phyloP scores from a whole-genome alignment of 2,888 invertebrate species.

The Lepidocyrtinus sp. region DNA sequence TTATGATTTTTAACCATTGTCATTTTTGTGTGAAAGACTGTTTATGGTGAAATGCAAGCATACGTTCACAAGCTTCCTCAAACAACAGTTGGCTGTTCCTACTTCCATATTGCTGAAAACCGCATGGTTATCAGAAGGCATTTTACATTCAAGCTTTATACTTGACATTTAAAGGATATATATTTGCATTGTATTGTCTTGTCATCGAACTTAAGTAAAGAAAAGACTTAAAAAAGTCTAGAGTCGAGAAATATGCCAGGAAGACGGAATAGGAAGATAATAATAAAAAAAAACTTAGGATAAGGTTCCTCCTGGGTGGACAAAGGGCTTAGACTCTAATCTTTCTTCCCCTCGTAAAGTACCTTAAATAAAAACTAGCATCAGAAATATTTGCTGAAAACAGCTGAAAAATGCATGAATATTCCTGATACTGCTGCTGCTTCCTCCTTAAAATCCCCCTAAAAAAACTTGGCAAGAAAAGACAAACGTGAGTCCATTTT shows the following conservation, averaged over 20 bases:
- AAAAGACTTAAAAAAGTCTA: neutral
- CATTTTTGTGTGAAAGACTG: neutral
- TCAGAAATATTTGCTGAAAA: neutral
- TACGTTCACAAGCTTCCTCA: conserved; percentile 6
- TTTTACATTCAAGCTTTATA: neutral
- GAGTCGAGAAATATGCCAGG: conserved; percentile 7
- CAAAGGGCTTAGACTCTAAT: too few relatives aligned
- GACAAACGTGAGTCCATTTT: neutral
- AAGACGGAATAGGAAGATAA: conserved; percentile 44
- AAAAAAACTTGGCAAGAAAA: neutral
- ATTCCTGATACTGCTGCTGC: neutral
- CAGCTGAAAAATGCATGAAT: conserved; percentile 1
- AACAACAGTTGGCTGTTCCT: conserved; percentile 43
- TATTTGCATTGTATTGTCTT: neutral
- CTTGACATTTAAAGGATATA: too few relatives aligned
- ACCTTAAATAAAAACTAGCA: neutral
- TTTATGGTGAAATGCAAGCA: neutral
- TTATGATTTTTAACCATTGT: neutral
- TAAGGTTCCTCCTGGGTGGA: neutral
- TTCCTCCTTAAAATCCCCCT: neutral
- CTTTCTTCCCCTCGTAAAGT: neutral
- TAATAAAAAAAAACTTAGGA: neutral
- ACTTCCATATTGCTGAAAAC: conserved; percentile 35
- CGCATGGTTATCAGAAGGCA: neutral
- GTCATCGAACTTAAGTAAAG: neutral